phyloP scores from a whole-genome alignment of 1,140 invertebrate genomes.

The Lasaia peninsularis region DNA sequence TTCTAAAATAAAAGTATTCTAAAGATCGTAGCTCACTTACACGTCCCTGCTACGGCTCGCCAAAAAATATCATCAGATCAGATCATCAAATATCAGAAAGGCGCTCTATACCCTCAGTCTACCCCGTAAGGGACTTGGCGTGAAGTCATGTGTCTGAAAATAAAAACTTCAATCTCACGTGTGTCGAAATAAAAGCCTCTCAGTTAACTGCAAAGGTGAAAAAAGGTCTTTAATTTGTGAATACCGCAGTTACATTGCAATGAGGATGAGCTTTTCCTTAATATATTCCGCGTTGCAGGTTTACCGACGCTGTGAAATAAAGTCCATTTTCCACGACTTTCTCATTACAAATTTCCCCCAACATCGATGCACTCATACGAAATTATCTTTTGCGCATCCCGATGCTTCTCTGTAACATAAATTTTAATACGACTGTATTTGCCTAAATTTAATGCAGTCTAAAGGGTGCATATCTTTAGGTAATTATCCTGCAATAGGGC shows the following conservation, averaged over 20 bases:
- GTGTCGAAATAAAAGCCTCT: too few relatives aligned
- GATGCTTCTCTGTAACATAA: not conserved
- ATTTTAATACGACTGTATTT: conserved; percentile 45
- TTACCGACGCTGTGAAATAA: conserved; percentile 26
- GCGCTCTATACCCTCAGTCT: too few relatives aligned
- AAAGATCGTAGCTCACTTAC: too few relatives aligned
- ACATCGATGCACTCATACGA: conserved; percentile 45
- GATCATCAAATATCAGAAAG: too few relatives aligned
- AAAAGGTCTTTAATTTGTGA: not conserved
- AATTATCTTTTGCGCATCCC: conserved; percentile 52
- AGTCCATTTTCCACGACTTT: conserved; percentile 30
- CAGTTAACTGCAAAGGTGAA: too few relatives aligned
- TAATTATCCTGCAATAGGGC: conserved; percentile 73
- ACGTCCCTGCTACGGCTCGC: too few relatives aligned
- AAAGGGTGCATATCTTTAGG: conserved; percentile 72
- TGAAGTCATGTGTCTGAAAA: too few relatives aligned
- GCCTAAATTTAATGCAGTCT: conserved; percentile 65
- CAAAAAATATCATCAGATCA: too few relatives aligned
- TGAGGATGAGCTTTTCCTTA: not conserved
- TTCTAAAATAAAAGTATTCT: too few relatives aligned
- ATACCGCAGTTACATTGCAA: not conserved
- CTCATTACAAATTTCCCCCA: conserved; percentile 44
- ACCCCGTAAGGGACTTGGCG: too few relatives aligned
- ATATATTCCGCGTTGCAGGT: conserved; percentile 13
- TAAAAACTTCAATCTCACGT: too few relatives aligned